Evolutionary conservation across 2,888 invertebrate species (phyloP).

Genomic region (Onchidella celtica): DNA sequence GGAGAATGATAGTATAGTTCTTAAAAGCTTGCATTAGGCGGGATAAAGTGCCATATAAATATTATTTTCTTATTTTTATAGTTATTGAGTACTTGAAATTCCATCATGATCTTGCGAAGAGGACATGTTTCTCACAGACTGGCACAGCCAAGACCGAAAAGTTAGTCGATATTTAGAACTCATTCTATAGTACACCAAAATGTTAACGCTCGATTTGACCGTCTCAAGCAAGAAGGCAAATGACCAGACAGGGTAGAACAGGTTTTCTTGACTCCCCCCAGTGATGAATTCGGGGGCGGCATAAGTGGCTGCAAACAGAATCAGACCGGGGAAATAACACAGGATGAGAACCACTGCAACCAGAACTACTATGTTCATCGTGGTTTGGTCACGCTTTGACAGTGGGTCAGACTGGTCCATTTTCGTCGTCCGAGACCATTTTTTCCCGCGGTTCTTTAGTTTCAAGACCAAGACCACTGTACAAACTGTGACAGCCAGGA

Average conservation of each 20-base stretch:
- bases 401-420: not conserved
- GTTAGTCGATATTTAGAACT: constrained; percentile 29
- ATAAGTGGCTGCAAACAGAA: constrained; percentile 2
- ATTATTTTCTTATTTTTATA: too few species aligned
- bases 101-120: too few species aligned
- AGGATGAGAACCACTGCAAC: constrained; percentile 16
- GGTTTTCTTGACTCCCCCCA: constrained; percentile 13
- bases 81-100: too few species aligned
- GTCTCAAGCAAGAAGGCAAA: constrained; percentile 17
- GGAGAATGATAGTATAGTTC: too few species aligned
- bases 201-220: too few species aligned
- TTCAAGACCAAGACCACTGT: constrained; percentile 3
- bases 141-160: too few species aligned
- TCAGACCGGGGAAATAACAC: not conserved
- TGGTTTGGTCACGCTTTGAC: constrained; percentile 16
- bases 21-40: too few species aligned
- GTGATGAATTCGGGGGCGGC: constrained; percentile 11
- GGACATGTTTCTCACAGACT: too few species aligned
- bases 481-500: not conserved
- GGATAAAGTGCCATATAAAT: too few species aligned
- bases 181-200: too few species aligned
- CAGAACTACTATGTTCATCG: constrained; percentile 11
- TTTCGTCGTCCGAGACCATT: not conserved
- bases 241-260: constrained; percentile 27
- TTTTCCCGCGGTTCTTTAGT: constrained; percentile 16